Conservation (phyloP, 2,888 invertebrate species). For the Phengaris alcon region DNA sequence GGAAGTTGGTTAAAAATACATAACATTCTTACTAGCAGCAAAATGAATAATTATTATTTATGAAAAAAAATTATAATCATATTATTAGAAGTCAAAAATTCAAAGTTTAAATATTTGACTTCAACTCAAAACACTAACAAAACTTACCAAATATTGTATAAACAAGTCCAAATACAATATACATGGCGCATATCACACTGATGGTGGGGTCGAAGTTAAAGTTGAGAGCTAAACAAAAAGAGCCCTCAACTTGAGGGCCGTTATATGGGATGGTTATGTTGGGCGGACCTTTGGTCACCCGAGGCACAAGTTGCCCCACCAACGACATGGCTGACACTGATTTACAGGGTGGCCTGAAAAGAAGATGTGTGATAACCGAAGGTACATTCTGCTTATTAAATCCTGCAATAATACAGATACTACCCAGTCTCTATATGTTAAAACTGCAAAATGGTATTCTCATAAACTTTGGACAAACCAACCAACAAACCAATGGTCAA, state of each 20-base stretch:
- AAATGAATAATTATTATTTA: not conserved
- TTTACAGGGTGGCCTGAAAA: slow-evolving; percentile 31
- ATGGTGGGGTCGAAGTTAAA: slow-evolving; percentile 83
- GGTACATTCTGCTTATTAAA: too few species aligned
- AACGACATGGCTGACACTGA: slow-evolving; percentile 59
- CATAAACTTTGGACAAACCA: too few species aligned
- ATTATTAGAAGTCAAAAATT: too few species aligned
- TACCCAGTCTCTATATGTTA: too few species aligned
- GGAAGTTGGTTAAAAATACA: too few species aligned
- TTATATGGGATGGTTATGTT: slow-evolving; percentile 63
- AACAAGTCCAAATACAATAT: slow-evolving; percentile 88
- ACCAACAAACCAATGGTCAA: too few species aligned
- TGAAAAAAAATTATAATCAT: too few species aligned
- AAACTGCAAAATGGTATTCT: too few species aligned
- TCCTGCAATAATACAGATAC: too few species aligned
- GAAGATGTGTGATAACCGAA: not conserved
- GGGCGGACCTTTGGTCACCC: slow-evolving; percentile 69
- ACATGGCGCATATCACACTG: slow-evolving; percentile 84
- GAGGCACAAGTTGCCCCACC: slow-evolving; percentile 78
- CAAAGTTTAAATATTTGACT: too few species aligned
- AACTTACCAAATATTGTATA: slow-evolving; percentile 90
- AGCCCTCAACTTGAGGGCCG: slow-evolving; percentile 69
- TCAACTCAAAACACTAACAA: not conserved
- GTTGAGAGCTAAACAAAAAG: slow-evolving; percentile 77
- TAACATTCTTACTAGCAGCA: not conserved